Evolutionary conservation across 1,140 invertebrate genomes (phyloP), one percentile per base, ranked within the genome.

Genomic region (Eriosoma lanigerum): DNA sequence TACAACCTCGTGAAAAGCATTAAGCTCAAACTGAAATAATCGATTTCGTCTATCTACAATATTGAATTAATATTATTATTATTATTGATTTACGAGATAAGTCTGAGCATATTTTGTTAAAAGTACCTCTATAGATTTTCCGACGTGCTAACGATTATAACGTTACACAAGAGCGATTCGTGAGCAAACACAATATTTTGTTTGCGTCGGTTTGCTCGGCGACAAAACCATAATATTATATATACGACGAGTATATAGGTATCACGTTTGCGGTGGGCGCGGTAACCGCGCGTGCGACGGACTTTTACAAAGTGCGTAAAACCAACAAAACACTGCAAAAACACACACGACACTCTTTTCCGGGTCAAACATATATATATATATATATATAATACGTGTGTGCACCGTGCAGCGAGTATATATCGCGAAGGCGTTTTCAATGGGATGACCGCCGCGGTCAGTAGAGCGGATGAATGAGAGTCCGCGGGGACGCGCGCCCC

Each of bases 401-500:
- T 29, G 26, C 8, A 26, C n/a, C n/a, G 64, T 48, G 44, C 32
- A 13, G 70, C 12, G 70, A 29, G 24, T 50, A 21, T 70, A 12
- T 38, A 38, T 17, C 17, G 29, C 72, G 52, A 24, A 12, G 29
- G 52, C n/a, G 73, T 76, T 78, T 75, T 78, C 75, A 78, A 78
- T 78, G 75, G 75, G 38, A 48, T 46, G 75, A 60, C 75, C 75
- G 21, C 1, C 24, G 32, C 3, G 75, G 75, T 60, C 75, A 24
- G 70, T 29, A 15, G n/a, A 4, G n/a, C 19, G 21, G 38, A 21
- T 29, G 72, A 58, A 54, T 32, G 75, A 13, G n/a, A 60, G 75
- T 46, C 52, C 54, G 56, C 75, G 56, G 75, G 56, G 38, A 78
- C 38, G 58, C 38, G 21, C 56, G 75, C 75, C 75, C 75, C 75